These are phyloP conservation scores for Emydura subglobosa DNA, from an alignment of 2,113 vertebrate species.

Conservation along the genomic window DNA sequence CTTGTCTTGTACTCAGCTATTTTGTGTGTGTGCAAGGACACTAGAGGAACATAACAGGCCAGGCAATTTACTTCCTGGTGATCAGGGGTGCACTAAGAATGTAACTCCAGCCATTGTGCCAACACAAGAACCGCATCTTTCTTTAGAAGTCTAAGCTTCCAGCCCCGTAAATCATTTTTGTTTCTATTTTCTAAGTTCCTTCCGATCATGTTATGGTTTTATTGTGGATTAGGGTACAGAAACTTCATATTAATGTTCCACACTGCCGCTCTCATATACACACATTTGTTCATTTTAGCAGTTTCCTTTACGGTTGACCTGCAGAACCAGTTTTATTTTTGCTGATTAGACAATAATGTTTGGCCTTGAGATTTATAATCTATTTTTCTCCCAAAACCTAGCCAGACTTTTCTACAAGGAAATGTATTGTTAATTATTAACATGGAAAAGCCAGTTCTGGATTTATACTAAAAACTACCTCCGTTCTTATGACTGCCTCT, in stretches of 20 bases:
- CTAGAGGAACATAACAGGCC: background rate
- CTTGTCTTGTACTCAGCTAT: background rate
- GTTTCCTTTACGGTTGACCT: background rate
- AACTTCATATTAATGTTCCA: background rate
- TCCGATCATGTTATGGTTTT: background rate
- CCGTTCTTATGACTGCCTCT: background rate
- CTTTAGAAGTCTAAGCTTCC: background rate
- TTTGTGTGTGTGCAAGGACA: background rate
- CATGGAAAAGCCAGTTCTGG: background rate
- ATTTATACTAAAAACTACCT: conserved; percentile 15
- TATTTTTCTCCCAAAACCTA: background rate
- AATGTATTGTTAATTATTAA: background rate
- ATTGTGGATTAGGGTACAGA: background rate
- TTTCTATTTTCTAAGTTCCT: background rate
- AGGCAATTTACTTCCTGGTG: background rate
- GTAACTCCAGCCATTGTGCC: background rate
- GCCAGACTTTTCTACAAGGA: background rate
- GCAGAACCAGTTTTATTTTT: conserved; percentile 21
- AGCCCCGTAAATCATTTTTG: background rate
- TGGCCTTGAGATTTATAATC: background rate
- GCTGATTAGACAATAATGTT: background rate
- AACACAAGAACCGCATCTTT: background rate
- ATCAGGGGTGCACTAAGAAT: background rate
- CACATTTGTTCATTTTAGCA: background rate
- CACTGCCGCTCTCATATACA: background rate